Base-by-base conservation (phyloP, 1,140 invertebrate genomes). In the Brachionus koreanus region DNA sequence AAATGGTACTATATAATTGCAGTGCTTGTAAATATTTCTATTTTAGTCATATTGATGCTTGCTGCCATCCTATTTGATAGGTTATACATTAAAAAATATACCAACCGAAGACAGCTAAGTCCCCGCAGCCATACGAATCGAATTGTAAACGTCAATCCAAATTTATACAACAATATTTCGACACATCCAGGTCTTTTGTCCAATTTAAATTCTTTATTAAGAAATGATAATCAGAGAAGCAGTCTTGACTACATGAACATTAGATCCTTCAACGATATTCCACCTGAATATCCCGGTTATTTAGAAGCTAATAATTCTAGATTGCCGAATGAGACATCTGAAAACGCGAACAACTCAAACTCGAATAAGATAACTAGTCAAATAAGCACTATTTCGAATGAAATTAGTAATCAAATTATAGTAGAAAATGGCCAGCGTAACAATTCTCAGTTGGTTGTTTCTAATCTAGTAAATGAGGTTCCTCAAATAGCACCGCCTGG, bases 1-100 rank as follows among this genome's bases (percentile, higher is more conserved):
- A 74, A 74, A 74, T 46, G 39, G 69, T 74, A 74, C 25, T 74
- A 74, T 39, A 46, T 74, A 25, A 74, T 74, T 19, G 69, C 69
- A 13, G 69, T 74, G 7, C 69, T 74, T 74, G 39, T 74, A 74
- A 74, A 74, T 46, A 74, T 74, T 46, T 74, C 69, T 46, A 46
- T 74, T 46, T 19, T 74, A 74, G 69, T 74, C 37, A 46, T 74
- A 46, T 74, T 74, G 25, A 74, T 74, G 69, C 39, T 74, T 35
- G 69, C 69, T n/a, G 69, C 69, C 1, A 74, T 74, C n/a, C n/a
- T 74, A 23, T 74, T 74, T 16, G 69, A 74, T 46, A 16, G 69
- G 7, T 74, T 74, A 5, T 74, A 74, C n/a, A 46, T 74, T 25
- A 74, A 74, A 74, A 74, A 74, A 74, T 25, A 46, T 33, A 13